Evolutionary conservation across 2,797 vertebrate species (phyloP).

Genomic region (Trematomus bernacchii): DNA sequence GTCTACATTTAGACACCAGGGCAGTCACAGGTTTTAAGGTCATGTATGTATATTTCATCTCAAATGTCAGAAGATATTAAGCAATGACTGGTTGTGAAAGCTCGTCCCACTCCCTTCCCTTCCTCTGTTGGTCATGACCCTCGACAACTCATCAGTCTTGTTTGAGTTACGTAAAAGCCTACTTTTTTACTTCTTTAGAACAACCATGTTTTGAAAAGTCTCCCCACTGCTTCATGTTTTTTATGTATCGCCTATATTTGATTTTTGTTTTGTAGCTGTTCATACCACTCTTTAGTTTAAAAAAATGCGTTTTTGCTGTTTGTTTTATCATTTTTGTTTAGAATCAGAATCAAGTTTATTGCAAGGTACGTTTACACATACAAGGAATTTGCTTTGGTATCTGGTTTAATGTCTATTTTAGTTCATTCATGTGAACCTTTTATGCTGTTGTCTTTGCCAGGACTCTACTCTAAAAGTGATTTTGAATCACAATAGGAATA

Average conservation of each 20-base stretch:
- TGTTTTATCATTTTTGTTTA: too few relatives aligned
- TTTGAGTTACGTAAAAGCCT: too few relatives aligned
- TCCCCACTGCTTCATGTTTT: background rate
- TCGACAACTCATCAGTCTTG: background rate
- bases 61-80: slow-evolving; percentile 21
- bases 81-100: background rate
- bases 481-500: too few relatives aligned
- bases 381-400: too few relatives aligned
- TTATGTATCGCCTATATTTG: background rate
- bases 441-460: too few relatives aligned
- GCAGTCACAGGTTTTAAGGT: background rate
- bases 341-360: too few relatives aligned
- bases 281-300: background rate
- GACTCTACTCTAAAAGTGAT: too few relatives aligned
- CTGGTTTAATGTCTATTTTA: too few relatives aligned
- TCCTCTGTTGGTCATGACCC: background rate
- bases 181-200: too few relatives aligned
- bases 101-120: background rate
- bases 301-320: too few relatives aligned
- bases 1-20: background rate
- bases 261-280: background rate
- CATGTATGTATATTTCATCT: background rate
- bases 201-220: background rate
- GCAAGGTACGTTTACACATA: too few relatives aligned
- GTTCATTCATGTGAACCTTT: too few relatives aligned